Base-by-base conservation (phyloP, 2,113 vertebrate genomes). In the Pogona vitticeps region DNA sequence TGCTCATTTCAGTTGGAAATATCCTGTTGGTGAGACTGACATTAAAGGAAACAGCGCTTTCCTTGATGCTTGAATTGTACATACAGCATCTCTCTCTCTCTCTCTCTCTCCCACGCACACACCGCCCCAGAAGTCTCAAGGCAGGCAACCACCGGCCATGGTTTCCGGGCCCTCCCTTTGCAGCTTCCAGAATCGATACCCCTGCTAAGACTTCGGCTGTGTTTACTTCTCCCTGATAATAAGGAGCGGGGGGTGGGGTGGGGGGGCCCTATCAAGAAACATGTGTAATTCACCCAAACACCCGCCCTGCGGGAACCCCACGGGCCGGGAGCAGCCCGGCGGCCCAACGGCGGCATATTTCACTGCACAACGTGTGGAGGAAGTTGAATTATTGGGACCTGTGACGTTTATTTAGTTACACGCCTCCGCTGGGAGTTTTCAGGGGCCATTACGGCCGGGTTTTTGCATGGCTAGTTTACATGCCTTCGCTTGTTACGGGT, bases 381-480 rank as follows among this genome's bases (percentile, higher is more conserved):
- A 89, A 93, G 93, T 86, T 91, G 94, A 96, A 87, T 91, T 92
- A 91, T 94, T 71, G 94, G 95, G 92, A 95, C 92, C 93, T 93
- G 95, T 95, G 95, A 96, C 96, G 94, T 95, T 97, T 96, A 95
- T 96, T 96, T 96, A 96, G 96, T 95, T 94, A 95, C 95, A 94
- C 92, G 76, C 94, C 95, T 96, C 95, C 61, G 83, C 93, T 91
- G 95, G 95, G 94, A 95, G 93, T 93, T 93, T 95, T 93, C 83
- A 28, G 46, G 89, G 94, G 92, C 95, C 94, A 93, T 96, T 95
- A 95, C 93, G 95, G 95, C 88, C 89, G 91, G 89, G 92, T 96
- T 96, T 97, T 96, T 96, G 96, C 97, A 96, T 95, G 96, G 95
- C 95, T 96, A 93, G 96, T 95, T 96, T 95, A 96, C 96, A 97